phyloP scores from a whole-genome alignment of 2,888 invertebrate species.

The Dicranocentrus wangi region DNA sequence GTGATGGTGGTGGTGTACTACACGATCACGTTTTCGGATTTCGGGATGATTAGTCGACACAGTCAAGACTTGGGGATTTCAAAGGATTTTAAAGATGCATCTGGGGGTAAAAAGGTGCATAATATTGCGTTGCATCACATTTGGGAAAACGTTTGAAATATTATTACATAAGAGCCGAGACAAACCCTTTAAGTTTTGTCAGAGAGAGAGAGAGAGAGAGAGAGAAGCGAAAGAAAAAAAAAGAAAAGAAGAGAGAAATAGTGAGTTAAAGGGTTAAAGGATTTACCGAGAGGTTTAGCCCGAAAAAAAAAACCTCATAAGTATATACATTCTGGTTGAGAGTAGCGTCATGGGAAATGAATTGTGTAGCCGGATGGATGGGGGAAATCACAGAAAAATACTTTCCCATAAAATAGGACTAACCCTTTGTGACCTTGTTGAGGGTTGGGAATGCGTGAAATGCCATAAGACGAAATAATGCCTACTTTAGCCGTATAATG shows the following conservation, averaged over 20 bases:
- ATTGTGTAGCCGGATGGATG: constrained; percentile 44
- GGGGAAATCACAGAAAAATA: constrained; percentile 44
- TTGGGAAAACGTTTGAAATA: constrained; percentile 20
- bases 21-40: constrained; percentile 52
- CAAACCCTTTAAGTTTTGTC: constrained; percentile 36
- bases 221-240: constrained; percentile 37
- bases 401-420: constrained; percentile 63
- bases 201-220: constrained; percentile 12
- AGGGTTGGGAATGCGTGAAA: too few species aligned
- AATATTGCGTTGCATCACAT: constrained; percentile 7
- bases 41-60: constrained; percentile 44
- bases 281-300: constrained; percentile 40
- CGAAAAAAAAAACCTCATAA: too few species aligned
- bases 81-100: too few species aligned
- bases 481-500: too few species aligned
- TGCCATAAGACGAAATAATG: too few species aligned
- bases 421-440: constrained; percentile 64
- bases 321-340: too few species aligned
- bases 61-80: constrained; percentile 37
- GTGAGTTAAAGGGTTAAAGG: constrained; percentile 62
- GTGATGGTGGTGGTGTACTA: neutral
- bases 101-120: too few species aligned
- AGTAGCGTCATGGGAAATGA: constrained; percentile 61
- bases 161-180: constrained; percentile 38
- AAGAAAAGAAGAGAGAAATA: neutral